These are phyloP conservation scores for Lycodopsis pacificus DNA, from an alignment of 2,797 vertebrate genomes.

Conservation along the genomic window DNA sequence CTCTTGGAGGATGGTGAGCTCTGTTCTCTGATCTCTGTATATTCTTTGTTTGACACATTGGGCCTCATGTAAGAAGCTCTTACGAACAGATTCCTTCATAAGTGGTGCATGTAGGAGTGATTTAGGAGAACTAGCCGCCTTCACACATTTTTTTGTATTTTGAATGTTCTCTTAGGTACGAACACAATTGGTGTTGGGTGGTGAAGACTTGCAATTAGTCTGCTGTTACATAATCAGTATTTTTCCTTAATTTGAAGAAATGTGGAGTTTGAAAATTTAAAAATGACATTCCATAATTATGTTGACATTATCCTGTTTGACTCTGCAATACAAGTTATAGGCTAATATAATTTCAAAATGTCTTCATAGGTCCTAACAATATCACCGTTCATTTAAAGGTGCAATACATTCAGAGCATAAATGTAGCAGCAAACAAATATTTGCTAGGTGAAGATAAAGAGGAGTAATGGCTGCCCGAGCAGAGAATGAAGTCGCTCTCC, in stretches of 20 bases:
- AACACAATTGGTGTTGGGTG: not conserved
- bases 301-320: not conserved
- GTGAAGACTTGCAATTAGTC: not conserved
- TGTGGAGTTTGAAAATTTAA: not conserved
- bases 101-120: not conserved
- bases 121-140: too few relatives aligned
- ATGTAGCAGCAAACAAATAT: not conserved
- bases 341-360: not conserved
- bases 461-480: too few relatives aligned
- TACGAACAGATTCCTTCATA: not conserved
- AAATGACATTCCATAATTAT: not conserved
- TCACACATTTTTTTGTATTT: not conserved
- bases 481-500: too few relatives aligned
- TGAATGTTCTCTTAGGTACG: not conserved
- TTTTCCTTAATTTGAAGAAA: not conserved
- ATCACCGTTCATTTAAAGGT: not conserved
- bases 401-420: not conserved
- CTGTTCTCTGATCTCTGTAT: not conserved
- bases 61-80: not conserved
- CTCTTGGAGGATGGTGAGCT: not conserved
- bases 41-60: not conserved
- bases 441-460: not conserved
- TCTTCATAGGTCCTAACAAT: not conserved
- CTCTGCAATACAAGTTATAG: not conserved
- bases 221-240: not conserved